Base-by-base conservation (phyloP, 1,140 invertebrate genomes). In the Oryctes rhinoceros region DNA sequence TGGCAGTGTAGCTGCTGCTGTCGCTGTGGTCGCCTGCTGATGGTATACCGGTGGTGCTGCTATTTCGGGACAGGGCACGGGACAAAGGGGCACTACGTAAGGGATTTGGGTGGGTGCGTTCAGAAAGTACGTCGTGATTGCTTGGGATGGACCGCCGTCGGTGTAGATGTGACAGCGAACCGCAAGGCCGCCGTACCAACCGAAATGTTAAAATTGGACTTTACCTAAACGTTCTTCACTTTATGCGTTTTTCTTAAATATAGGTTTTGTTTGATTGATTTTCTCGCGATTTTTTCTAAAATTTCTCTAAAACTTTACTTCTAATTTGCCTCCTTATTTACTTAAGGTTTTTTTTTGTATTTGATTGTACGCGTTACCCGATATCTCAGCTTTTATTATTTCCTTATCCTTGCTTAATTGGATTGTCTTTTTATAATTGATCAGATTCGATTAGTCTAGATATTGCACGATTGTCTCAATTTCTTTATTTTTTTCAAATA, bases 71-170 rank as follows among this genome's bases (percentile, higher is more conserved):
- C 86, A 86, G 79, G 86, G 85, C 37, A 86, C 82, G 79, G 85
- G 85, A 83, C 85, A 86, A 81, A 87, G 82, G 86, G 86, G 86
- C 83, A 87, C 85, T 86, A 87, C 84, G 86, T 87, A 86, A 85
- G 86, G 87, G 85, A 85, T 84, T 86, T 87, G 87, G 81, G 84
- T 83, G 84, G 86, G 84, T 79, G 85, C 83, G 86, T 85, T 87
- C 80, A 87, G 86, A 84, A 84, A 87, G 84, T 86, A 87, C 86
- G 86, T 87, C 86, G 86, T 87, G 86, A 82, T 86, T 83, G 82
- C 83, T 83, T 81, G 81, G 47, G 78, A 59, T 18, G 37, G 75
- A 76, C 37, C 75, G 47, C 77, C 48, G 53, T 59, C 53, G 47
- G 79, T 80, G 62, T 74, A 59, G 74, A 78, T 79, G 35, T 20